phyloP scores from a whole-genome alignment of 2,888 invertebrate species.

The Rhorus exstirpatorius region DNA sequence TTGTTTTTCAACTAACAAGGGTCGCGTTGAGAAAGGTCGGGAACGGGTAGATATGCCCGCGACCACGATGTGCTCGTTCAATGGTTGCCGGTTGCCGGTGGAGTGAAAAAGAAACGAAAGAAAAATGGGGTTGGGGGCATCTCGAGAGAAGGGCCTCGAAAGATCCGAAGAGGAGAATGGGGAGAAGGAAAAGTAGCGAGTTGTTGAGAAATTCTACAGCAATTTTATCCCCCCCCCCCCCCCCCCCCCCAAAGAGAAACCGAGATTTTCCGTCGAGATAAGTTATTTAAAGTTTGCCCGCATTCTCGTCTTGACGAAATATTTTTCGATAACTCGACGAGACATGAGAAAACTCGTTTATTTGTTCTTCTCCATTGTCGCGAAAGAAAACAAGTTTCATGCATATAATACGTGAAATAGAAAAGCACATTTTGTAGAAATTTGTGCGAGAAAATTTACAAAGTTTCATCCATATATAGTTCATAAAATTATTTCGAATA shows the following conservation, averaged over 20 bases:
- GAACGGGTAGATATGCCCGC: conserved; percentile 53
- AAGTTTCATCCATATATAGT: neutral
- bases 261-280: conserved; percentile 28
- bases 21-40: conserved; percentile 67
- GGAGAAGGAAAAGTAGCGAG: conserved; percentile 20
- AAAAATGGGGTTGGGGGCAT: neutral
- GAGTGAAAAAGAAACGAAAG: conserved; percentile 16
- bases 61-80: conserved; percentile 3
- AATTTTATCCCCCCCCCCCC: conserved; percentile 27
- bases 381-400: neutral
- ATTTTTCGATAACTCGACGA: conserved; percentile 12
- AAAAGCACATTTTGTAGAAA: neutral
- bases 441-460: neutral
- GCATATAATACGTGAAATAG: conserved; percentile 24
- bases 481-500: too few species aligned
- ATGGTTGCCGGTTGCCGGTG: neutral
- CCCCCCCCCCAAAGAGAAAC: conserved; percentile 18
- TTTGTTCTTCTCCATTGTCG: neutral
- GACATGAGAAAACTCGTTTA: neutral
- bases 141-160: neutral
- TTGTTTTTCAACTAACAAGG: conserved; percentile 60
- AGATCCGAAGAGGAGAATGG: neutral
- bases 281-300: conserved; percentile 44
- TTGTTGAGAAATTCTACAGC: conserved; percentile 31
- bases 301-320: conserved; percentile 1